Evolutionary conservation across 2,113 vertebrate genomes (phyloP).

Genomic region (Struthidea cinerea): DNA sequence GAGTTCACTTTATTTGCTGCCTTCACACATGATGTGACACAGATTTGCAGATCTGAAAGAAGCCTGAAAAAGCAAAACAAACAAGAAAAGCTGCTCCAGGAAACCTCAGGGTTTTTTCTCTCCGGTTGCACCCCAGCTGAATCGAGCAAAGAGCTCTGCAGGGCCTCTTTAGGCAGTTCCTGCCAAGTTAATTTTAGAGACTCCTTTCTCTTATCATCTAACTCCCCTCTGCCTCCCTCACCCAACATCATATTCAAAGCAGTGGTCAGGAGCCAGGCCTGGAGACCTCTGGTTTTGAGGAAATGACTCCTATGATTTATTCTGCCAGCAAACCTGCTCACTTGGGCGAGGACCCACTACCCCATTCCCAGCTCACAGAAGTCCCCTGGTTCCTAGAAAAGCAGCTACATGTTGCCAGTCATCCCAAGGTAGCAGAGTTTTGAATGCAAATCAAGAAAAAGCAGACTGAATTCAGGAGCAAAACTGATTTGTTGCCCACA

Average conservation of each 20-base stretch:
- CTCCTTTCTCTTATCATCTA: neutral
- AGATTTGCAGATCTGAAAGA: neutral
- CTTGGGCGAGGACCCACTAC: neutral
- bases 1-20: neutral
- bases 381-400: neutral
- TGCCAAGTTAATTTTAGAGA: neutral
- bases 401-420: neutral
- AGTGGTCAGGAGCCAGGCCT: neutral
- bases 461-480: neutral
- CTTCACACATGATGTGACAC: neutral
- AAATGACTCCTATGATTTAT: neutral
- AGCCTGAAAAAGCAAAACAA: neutral
- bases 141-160: neutral
- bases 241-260: neutral
- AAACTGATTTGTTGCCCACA: neutral
- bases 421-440: neutral
- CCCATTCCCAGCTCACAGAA: neutral
- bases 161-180: neutral
- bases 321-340: neutral
- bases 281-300: neutral
- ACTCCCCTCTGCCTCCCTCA: neutral
- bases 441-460: neutral
- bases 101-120: neutral
- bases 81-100: neutral
- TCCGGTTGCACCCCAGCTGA: neutral